A percentile compares a stretch with the other conserved stretches of the same genome.
These are phyloP conservation scores for Scaptodrosophila lebanonensis DNA, from an alignment of 1,140 invertebrate genomes.

Conservation along the genomic window DNA sequence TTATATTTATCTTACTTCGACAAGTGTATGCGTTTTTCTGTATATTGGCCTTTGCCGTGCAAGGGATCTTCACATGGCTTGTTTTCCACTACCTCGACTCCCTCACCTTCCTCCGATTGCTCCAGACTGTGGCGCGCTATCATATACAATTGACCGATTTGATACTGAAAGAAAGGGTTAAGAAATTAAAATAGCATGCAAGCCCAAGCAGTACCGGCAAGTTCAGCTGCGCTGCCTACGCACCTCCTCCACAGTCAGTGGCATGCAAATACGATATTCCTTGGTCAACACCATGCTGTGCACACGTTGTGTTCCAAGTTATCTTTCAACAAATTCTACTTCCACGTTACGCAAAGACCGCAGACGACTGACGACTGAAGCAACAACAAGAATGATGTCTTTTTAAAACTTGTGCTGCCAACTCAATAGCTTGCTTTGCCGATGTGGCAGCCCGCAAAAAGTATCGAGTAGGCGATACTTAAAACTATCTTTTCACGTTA, in stretches of 20 bases:
- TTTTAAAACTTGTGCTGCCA: conserved; percentile 3
- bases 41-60: conserved; percentile 91
- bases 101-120: conserved; percentile 92
- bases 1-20: conserved; percentile 83
- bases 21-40: conserved; percentile 94
- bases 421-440: conserved; percentile 20
- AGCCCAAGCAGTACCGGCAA: not conserved
- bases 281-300: conserved; percentile 79
- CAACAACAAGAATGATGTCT: conserved; percentile 26
- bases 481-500: too few species aligned
- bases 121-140: conserved; percentile 94
- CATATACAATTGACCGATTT: conserved; percentile 95
- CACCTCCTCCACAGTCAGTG: conserved; percentile 93
- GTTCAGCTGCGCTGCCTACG: conserved; percentile 20
- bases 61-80: conserved; percentile 86
- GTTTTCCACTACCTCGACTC: conserved; percentile 94
- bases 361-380: conserved; percentile 30
- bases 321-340: conserved; percentile 11
- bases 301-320: not conserved
- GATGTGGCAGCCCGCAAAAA: too few species aligned
- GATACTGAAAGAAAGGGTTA: conserved; percentile 82
- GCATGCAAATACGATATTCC: conserved; percentile 95
- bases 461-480: too few species aligned
- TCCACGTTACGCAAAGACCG: conserved; percentile 31
- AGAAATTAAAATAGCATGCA: conserved; percentile 1